phyloP scores from a whole-genome alignment of 92 coral and sea anemone genomes.

The Scolanthus callimorphus region DNA sequence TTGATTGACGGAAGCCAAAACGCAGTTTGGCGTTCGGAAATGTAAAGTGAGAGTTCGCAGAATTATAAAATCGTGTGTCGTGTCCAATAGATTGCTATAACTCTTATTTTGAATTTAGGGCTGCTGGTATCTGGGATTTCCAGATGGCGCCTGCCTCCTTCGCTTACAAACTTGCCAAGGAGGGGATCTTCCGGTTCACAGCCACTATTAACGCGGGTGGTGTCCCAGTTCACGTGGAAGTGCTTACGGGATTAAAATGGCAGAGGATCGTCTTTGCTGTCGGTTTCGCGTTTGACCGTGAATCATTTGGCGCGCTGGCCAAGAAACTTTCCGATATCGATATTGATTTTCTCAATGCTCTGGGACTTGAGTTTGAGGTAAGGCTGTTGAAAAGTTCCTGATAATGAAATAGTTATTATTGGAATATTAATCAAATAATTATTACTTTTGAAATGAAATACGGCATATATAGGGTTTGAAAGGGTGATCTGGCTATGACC shows the following conservation, averaged over 20 bases:
- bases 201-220: slow-evolving; percentile 68
- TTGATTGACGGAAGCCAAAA: too few relatives aligned
- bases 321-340: slow-evolving; percentile 76
- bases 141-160: slow-evolving; percentile 57
- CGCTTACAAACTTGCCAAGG: slow-evolving; percentile 48
- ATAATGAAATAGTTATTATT: too few relatives aligned
- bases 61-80: too few relatives aligned
- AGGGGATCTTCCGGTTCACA: slow-evolving; percentile 71
- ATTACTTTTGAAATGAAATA: too few relatives aligned
- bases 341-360: slow-evolving; percentile 65
- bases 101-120: too few relatives aligned
- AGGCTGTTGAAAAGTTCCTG: too few relatives aligned
- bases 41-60: too few relatives aligned
- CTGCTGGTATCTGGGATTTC: slow-evolving; percentile 73
- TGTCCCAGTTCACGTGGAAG: slow-evolving; percentile 93
- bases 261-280: slow-evolving; percentile 65
- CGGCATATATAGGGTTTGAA: too few relatives aligned
- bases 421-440: too few relatives aligned
- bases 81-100: too few relatives aligned
- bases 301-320: slow-evolving; percentile 80
- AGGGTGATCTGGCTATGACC: too few relatives aligned
- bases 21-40: too few relatives aligned
- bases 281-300: slow-evolving; percentile 89
- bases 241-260: slow-evolving; percentile 43
- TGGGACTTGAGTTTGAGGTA: slow-evolving; percentile 89